Evolutionary conservation across 1,140 invertebrate species (phyloP).

Genomic region (Tetraneura akinire): DNA sequence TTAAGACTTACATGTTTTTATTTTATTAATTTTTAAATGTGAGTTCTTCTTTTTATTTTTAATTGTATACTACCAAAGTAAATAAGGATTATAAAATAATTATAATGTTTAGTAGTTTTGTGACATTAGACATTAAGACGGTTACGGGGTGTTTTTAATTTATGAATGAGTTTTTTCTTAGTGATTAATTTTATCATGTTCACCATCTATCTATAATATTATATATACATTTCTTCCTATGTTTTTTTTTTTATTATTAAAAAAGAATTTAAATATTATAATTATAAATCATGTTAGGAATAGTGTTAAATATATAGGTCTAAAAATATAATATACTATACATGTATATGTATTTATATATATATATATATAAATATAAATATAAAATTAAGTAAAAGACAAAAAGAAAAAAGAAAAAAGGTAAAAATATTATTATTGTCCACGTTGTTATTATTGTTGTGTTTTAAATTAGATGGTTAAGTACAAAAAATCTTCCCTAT

Average conservation of each 20-base stretch:
- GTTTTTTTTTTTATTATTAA: slow-evolving; percentile 49
- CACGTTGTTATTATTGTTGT: slow-evolving; percentile 51
- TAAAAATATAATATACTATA: too few species aligned
- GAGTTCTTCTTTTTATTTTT: slow-evolving; percentile 52
- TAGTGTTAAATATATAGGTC: slow-evolving; percentile 47
- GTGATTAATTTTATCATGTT: slow-evolving; percentile 51
- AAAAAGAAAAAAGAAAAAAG: slow-evolving; percentile 48
- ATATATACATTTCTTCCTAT: slow-evolving; percentile 49
- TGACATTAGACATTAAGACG: slow-evolving; percentile 51
- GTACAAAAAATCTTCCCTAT: slow-evolving; percentile 51
- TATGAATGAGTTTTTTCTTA: slow-evolving; percentile 51
- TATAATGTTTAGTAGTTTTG: slow-evolving; percentile 50
- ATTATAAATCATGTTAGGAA: slow-evolving; percentile 48
- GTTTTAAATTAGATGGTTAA: slow-evolving; percentile 51
- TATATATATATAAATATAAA: slow-evolving; percentile 23
- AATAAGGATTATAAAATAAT: slow-evolving; percentile 50
- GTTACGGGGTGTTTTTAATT: slow-evolving; percentile 51
- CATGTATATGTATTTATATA: too few species aligned
- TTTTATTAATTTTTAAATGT: slow-evolving; percentile 51
- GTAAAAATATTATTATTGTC: slow-evolving; percentile 48
- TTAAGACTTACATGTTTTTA: slow-evolving; percentile 51
- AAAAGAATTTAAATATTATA: slow-evolving; percentile 44
- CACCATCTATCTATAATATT: slow-evolving; percentile 50
- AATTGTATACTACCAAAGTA: slow-evolving; percentile 52
- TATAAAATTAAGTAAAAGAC: slow-evolving; percentile 42